Base-by-base conservation (phyloP, 2,113 vertebrate species). In the Mirounga angustirostris region DNA sequence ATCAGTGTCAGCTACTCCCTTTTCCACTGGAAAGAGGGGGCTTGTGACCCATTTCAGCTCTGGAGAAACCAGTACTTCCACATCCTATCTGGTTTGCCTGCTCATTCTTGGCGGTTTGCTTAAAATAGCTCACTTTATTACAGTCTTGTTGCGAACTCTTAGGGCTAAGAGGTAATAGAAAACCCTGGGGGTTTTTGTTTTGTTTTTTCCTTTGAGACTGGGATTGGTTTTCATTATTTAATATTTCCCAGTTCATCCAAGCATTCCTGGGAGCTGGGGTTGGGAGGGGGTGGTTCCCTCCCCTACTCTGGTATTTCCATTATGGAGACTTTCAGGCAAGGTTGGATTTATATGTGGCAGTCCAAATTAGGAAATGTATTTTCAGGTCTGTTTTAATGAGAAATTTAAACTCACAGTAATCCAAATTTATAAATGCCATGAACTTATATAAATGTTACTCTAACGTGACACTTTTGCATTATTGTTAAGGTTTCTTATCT, bases 401-500 rank as follows among this genome's bases (percentile, higher is more conserved):
- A 89, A 50, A 54, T n/a, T 59, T 12, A 89, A 95, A 89, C 12
- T 15, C 15, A 65, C 4, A 92, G 15, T 86, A 26, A 1, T 85
- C 36, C 40, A 86, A n/a, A 73, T n/a, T 50, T 97, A 19, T 40
- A 43, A 59, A 52, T 96, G 65, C 22, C 14, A 7, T 59, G 61
- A 33, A 26, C 7, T 94, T 94, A 67, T 0, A 0, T 82, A 92
- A 89, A 83, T 95, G 33, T 88, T 96, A 43, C 7, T 88, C 12
- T 89, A 36, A 78, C 28, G 52, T 76, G 54, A 76, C 94, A 85
- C 24, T 91, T 96, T 26, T 50, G 14, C 9, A 12, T 94, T 85
- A 63, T 52, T 96, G 15, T 86, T 76, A 36, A 89, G 56, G 52
- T 93, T 85, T 87, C 59, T 93, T 46, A 4, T 73, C 82, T 96